Evolutionary conservation across 2,888 invertebrate genomes (phyloP).

Genomic region (Notocelia uddmanniana): DNA sequence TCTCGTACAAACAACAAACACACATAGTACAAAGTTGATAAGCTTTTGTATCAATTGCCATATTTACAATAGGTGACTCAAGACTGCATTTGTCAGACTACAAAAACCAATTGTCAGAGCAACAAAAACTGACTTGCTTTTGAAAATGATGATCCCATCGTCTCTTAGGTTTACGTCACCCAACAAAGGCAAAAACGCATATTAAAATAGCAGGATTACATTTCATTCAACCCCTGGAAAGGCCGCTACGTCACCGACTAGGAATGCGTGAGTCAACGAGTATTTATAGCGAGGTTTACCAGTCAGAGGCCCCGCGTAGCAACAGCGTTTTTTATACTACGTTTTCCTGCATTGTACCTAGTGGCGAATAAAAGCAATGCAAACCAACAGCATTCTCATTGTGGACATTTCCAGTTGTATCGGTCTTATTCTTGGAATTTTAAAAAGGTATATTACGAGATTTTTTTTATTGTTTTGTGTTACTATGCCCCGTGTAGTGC

Average conservation of each 20-base stretch:
- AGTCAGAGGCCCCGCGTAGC: slow-evolving; percentile 46
- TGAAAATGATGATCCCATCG: slow-evolving; percentile 18
- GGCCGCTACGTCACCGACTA: slow-evolving; percentile 60
- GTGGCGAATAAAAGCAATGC: slow-evolving; percentile 16
- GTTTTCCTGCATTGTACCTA: slow-evolving; percentile 41
- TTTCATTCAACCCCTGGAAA: slow-evolving; percentile 68
- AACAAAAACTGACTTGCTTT: slow-evolving; percentile 25
- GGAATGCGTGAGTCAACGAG: slow-evolving; percentile 64
- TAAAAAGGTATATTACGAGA: not conserved
- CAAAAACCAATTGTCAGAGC: not conserved
- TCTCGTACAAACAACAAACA: no score
- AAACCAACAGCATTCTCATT: not conserved
- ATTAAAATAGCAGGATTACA: slow-evolving; percentile 53
- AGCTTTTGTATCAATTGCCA: not conserved
- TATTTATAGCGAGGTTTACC: slow-evolving; percentile 57
- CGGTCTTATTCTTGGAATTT: not conserved
- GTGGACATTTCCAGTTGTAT: not conserved
- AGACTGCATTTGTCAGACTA: not conserved
- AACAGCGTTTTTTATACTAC: slow-evolving; percentile 35
- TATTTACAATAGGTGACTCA: not conserved
- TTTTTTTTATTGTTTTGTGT: no score
- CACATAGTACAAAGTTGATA: not conserved
- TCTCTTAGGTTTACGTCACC: slow-evolving; percentile 48
- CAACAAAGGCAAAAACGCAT: slow-evolving; percentile 54
- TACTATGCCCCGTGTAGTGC: no score